Base-by-base conservation (phyloP, 2,797 vertebrate species). In the Poeciliopsis presidionis region DNA sequence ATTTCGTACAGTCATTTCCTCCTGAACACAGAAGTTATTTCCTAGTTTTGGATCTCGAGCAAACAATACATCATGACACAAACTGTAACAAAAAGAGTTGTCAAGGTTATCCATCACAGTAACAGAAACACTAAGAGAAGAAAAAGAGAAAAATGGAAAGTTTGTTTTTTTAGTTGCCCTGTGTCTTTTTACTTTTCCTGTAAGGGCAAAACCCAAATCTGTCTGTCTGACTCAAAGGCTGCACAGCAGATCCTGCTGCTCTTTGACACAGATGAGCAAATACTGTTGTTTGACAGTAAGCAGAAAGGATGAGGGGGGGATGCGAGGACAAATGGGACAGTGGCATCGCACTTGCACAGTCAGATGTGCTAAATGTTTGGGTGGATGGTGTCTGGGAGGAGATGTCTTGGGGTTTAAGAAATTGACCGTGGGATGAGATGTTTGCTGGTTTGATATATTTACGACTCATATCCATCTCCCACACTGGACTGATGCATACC, bases 201-300 rank as follows among this genome's bases (percentile, higher is more conserved):
- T 33, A 6, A 72, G 73, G 75, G 81, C 67, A 72, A 69, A 33
- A 69, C 67, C 72, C 14, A 72, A 80, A 76, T 87, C 70, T 72
- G 81, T 89, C 79, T 82, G 87, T 82, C 83, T 30, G 83, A 80
- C 77, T 94, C 84, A 93, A 94, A 94, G 90, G 81, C 87, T 82
- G 81, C 85, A 83, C 90, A 82, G 22, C 86, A 89, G 75, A 90
- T 86, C 86, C 92, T 81, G 86, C 91, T 91, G 90, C 90, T 94
- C 87, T 92, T 88, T 91, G 89, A 93, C 84, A 55, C 92, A 94
- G 90, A 94, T 90, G 92, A 94, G 91, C 87, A 95, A 95, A 95
- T 95, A 93, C 92, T 95, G 87, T 90, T 92, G 78, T 93, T 93
- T 89, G 86, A 94, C 84, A 90, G 86, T 87, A 77, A 90, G 80